These are phyloP conservation scores for Nannoperca australis DNA, from an alignment of 2,797 vertebrate genomes.

Conservation along the genomic window DNA sequence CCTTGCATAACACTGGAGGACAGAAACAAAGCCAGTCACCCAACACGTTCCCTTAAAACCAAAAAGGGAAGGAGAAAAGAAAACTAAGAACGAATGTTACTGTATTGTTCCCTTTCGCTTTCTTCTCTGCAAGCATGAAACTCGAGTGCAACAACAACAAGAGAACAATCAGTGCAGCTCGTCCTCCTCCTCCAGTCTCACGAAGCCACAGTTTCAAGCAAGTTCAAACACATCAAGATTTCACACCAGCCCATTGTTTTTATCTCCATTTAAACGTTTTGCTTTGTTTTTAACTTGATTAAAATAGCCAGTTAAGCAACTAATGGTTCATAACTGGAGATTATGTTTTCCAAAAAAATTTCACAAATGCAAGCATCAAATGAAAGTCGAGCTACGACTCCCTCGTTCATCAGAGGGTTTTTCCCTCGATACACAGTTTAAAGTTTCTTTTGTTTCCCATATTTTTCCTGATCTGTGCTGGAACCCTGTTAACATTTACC, in stretches of 20 bases:
- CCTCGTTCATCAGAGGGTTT: slow-evolving; percentile 23
- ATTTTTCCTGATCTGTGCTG: slow-evolving; percentile 10
- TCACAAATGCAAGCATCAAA: slow-evolving; percentile 47
- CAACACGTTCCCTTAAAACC: slow-evolving; percentile 56
- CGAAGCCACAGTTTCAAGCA: slow-evolving; percentile 10
- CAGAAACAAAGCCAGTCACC: slow-evolving; percentile 66
- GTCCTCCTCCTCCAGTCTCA: not conserved
- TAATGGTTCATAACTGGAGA: not conserved
- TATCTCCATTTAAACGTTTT: slow-evolving; percentile 16
- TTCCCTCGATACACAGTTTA: not conserved
- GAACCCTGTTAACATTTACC: slow-evolving; percentile 24
- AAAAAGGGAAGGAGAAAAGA: slow-evolving; percentile 32
- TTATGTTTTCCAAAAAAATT: slow-evolving; percentile 17
- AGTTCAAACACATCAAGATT: too few species aligned
- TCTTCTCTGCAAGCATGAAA: slow-evolving; percentile 54
- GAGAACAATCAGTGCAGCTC: slow-evolving; percentile 52
- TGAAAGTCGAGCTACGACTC: slow-evolving; percentile 8
- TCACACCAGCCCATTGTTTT: too few species aligned
- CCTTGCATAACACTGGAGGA: slow-evolving; percentile 77
- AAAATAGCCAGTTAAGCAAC: not conserved
- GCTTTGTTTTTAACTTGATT: slow-evolving; percentile 29
- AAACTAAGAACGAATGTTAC: slow-evolving; percentile 30
- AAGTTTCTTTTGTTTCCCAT: not conserved
- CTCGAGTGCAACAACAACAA: slow-evolving; percentile 46
- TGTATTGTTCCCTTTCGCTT: slow-evolving; percentile 51